Evolutionary conservation across 2,113 vertebrate genomes (phyloP).

Genomic region (Macheiramphus alcinus): DNA sequence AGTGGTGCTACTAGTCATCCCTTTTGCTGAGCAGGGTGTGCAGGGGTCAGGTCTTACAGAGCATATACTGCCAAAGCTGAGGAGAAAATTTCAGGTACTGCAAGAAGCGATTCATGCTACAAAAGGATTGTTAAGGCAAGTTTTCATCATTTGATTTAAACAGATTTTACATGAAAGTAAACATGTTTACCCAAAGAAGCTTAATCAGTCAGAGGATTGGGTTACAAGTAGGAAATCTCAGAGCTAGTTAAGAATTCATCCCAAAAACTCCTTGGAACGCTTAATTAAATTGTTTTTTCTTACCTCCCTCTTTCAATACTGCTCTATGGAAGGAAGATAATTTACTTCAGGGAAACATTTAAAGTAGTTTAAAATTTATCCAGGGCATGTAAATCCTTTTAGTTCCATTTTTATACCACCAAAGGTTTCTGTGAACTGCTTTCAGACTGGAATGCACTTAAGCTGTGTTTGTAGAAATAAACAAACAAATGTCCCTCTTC

Average conservation of each 20-base stretch:
- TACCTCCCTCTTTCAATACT: neutral
- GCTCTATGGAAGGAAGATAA: neutral
- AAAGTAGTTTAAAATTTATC: slow-evolving; percentile 9
- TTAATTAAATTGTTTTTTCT: neutral
- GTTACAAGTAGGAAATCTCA: neutral
- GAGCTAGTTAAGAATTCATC: slow-evolving; percentile 3
- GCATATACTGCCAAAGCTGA: neutral
- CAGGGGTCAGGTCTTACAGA: neutral
- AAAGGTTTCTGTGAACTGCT: neutral
- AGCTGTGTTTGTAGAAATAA: neutral
- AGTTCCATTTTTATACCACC: neutral
- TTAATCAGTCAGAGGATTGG: neutral
- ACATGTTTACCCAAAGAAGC: neutral
- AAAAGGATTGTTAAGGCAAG: neutral
- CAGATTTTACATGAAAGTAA: neutral
- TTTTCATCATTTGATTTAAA: neutral
- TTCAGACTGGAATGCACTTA: neutral
- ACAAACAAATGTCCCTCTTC: neutral
- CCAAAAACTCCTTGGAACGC: neutral
- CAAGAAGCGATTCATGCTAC: neutral
- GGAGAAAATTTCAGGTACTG: neutral
- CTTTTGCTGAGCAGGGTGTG: neutral
- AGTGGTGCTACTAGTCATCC: neutral
- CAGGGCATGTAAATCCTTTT: neutral
- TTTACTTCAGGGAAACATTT: neutral